These are phyloP conservation scores for Tanytarsus gracilentus DNA, from an alignment of 2,888 invertebrate genomes.

Conservation along the genomic window DNA sequence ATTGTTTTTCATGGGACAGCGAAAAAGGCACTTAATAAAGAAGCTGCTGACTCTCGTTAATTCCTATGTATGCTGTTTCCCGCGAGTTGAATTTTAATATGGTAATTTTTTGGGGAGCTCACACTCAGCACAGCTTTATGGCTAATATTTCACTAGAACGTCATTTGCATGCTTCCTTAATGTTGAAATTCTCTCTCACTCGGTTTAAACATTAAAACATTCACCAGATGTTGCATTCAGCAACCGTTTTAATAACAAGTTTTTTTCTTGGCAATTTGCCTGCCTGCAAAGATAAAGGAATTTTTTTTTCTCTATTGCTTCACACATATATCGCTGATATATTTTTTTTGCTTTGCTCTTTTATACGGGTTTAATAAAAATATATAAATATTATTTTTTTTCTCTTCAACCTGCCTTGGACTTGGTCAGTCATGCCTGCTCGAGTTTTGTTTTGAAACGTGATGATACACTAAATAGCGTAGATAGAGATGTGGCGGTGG, in stretches of 20 bases:
- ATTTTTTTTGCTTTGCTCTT: neutral
- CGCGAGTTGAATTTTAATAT: conserved; percentile 2
- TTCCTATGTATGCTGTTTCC: neutral
- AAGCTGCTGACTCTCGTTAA: too few species aligned
- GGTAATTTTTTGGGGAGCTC: neutral
- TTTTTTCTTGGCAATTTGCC: conserved; percentile 21
- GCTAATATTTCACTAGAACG: conserved; percentile 4
- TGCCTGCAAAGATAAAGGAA: conserved; percentile 25
- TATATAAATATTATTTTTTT: neutral
- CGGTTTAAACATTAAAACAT: neutral
- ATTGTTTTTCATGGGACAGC: too few species aligned
- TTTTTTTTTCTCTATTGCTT: conserved; percentile 9
- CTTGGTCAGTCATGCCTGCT: neutral
- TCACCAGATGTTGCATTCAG: neutral
- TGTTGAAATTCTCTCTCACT: neutral
- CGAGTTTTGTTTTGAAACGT: too few species aligned
- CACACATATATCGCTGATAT: neutral
- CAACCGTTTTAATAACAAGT: neutral
- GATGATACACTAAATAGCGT: too few species aligned
- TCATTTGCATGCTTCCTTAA: neutral
- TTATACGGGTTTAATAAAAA: neutral
- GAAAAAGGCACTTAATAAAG: too few species aligned
- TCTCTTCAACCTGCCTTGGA: neutral
- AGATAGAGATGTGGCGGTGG: too few species aligned
- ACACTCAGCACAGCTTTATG: neutral